Conservation (phyloP, 2,113 vertebrate species). For the Pterocles orientalis region DNA sequence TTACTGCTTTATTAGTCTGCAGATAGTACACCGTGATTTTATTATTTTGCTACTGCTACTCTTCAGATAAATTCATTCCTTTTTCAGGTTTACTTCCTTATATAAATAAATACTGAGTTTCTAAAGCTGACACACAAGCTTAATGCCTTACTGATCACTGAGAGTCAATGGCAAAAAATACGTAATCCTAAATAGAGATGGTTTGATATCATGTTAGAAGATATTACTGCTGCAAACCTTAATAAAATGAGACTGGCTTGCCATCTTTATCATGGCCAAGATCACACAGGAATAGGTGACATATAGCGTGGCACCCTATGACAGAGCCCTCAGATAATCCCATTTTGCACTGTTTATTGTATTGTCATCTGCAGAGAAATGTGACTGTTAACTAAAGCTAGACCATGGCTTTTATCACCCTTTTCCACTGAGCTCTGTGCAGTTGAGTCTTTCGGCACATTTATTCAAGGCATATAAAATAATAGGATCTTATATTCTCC, state of each 20-base stretch:
- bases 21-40: neutral
- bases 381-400: neutral
- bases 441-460: neutral
- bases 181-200: slow-evolving; percentile 74
- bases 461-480: neutral
- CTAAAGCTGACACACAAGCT: slow-evolving; percentile 26
- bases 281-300: slow-evolving; percentile 2
- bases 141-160: slow-evolving; percentile 53
- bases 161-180: slow-evolving; percentile 25
- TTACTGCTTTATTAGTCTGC: slow-evolving; percentile 15
- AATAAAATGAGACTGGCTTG: slow-evolving; percentile 77
- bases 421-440: neutral
- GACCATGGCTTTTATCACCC: neutral
- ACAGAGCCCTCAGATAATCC: neutral
- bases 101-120: slow-evolving; percentile 25
- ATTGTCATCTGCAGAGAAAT: neutral
- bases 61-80: neutral
- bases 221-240: slow-evolving; percentile 70
- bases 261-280: slow-evolving; percentile 64
- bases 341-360: neutral
- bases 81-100: slow-evolving; percentile 28
- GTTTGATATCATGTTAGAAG: slow-evolving; percentile 56
- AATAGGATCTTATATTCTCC: neutral
- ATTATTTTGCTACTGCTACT: neutral
- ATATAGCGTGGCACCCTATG: neutral